Conservation (phyloP, 2,113 vertebrate genomes). For the Engystomops pustulosus region DNA sequence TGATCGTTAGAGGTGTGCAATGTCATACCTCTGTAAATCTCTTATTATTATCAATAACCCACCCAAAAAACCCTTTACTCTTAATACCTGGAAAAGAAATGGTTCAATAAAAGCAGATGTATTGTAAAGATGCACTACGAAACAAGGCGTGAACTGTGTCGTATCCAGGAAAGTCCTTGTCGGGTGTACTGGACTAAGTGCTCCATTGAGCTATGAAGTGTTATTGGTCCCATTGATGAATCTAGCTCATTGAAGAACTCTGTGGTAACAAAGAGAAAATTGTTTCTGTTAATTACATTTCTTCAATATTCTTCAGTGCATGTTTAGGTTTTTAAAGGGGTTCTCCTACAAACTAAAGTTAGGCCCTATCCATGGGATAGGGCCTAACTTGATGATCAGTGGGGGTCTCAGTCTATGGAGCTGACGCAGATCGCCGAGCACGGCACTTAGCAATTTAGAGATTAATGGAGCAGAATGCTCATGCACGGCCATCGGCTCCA, state of each 20-base stretch:
- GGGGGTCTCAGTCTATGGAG: no score
- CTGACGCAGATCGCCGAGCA: no score
- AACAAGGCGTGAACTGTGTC: conserved; percentile 83
- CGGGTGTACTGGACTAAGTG: conserved; percentile 95
- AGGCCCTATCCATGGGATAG: no score
- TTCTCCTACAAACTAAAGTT: no score
- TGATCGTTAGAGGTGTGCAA: no score
- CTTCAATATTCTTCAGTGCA: not conserved
- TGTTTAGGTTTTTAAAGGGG: not conserved
- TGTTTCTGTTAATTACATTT: not conserved
- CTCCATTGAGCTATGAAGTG: conserved; percentile 95
- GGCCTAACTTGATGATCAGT: no score
- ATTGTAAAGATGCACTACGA: conserved; percentile 72
- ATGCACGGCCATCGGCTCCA: no score
- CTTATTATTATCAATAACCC: no score
- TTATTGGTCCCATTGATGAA: conserved; percentile 91
- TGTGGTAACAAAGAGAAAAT: conserved; percentile 65
- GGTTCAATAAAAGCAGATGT: conserved; percentile 56
- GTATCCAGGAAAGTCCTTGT: conserved; percentile 96
- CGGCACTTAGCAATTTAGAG: no score
- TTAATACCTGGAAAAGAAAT: conserved; percentile 77
- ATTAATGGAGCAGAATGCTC: no score
- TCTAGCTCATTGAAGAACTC: conserved; percentile 99
- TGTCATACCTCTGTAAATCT: no score
- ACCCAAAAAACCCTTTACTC: no score